Percentiles rank a stretch among this genome's conserved stretches.
These are phyloP conservation scores for Aulostomus chinensis DNA, from an alignment of 2,797 vertebrate species.

Conservation along the genomic window DNA sequence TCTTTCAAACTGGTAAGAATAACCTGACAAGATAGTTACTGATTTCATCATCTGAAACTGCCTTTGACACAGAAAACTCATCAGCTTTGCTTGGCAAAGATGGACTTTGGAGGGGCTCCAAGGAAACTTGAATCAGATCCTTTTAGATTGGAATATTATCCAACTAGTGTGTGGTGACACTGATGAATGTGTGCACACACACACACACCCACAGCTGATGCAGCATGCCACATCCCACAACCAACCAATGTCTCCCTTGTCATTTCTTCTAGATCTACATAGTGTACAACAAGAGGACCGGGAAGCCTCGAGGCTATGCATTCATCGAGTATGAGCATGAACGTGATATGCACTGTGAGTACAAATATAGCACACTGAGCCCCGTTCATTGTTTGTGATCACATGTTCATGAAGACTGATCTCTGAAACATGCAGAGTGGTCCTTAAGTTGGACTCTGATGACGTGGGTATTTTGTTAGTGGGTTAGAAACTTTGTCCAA, in stretches of 20 bases:
- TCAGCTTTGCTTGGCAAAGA: too few species aligned
- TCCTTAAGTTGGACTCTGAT: constrained; percentile 3
- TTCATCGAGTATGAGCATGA: constrained; percentile 98
- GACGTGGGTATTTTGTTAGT: not conserved
- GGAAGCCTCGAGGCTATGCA: constrained; percentile 93
- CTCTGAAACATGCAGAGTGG: not conserved
- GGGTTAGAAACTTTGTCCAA: constrained; percentile 9
- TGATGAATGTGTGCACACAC: too few species aligned
- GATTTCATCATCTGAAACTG: too few species aligned
- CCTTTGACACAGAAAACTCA: too few species aligned
- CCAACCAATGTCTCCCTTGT: not conserved
- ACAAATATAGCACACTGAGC: constrained; percentile 3
- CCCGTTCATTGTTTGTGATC: not conserved
- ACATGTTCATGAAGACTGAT: constrained; percentile 2
- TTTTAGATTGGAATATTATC: too few species aligned
- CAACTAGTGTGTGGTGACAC: too few species aligned
- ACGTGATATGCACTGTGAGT: constrained; percentile 98
- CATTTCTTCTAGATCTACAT: constrained; percentile 88
- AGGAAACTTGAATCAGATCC: too few species aligned
- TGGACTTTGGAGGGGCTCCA: too few species aligned
- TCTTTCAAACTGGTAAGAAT: too few species aligned
- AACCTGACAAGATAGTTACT: too few species aligned
- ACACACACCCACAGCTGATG: not conserved
- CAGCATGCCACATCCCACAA: not conserved
- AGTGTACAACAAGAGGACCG: constrained; percentile 93